Percentiles rank a stretch among this genome's conserved stretches.
Evolutionary conservation across 2,888 invertebrate species (phyloP).

Genomic region (Glaucopsyche alexis): DNA sequence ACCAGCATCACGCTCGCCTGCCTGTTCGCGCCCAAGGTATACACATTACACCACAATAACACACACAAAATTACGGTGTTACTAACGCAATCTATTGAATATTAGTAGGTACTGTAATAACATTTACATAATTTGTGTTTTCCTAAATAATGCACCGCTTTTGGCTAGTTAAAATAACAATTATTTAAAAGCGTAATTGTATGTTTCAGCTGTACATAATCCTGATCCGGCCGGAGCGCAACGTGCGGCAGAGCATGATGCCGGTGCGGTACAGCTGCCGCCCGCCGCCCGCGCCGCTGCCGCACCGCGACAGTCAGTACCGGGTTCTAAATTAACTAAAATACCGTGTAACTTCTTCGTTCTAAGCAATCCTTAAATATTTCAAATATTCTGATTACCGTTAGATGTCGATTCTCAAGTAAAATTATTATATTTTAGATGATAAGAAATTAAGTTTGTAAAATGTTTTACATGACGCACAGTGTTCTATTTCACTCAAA

Average conservation of each 20-base stretch:
- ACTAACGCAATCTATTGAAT: not conserved
- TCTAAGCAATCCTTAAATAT: not conserved
- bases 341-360: not conserved
- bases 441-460: too few species aligned
- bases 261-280: conserved; percentile 55
- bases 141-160: too few species aligned
- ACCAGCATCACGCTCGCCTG: conserved; percentile 96
- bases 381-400: too few species aligned
- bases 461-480: too few species aligned
- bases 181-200: too few species aligned
- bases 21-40: conserved; percentile 95
- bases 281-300: conserved; percentile 45
- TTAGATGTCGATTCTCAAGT: too few species aligned
- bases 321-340: not conserved
- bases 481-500: too few species aligned
- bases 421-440: too few species aligned
- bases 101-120: too few species aligned
- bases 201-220: conserved; percentile 61
- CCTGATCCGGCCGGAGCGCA: conserved; percentile 63
- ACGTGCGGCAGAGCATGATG: conserved; percentile 63
- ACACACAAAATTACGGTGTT: not conserved
- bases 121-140: too few species aligned
- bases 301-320: conserved; percentile 37
- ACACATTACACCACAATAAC: too few species aligned
- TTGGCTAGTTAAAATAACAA: too few species aligned